These are phyloP conservation scores for Micromys minutus DNA, from an alignment of 2,113 vertebrate species.

Conservation along the genomic window DNA sequence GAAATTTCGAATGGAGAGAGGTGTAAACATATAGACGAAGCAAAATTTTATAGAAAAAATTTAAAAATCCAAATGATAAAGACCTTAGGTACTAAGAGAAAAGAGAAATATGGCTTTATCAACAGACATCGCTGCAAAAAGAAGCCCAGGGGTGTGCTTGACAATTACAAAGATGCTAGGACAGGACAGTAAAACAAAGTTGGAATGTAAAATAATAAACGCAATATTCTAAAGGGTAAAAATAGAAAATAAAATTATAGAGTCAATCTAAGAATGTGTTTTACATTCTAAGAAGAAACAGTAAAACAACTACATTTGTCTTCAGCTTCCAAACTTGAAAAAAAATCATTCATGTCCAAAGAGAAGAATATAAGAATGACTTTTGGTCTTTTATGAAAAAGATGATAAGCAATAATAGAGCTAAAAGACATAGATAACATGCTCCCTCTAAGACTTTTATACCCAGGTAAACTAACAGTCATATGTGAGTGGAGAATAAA, in stretches of 20 bases:
- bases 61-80: background rate
- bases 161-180: background rate
- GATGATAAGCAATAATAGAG: background rate
- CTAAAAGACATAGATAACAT: background rate
- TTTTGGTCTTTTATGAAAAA: background rate
- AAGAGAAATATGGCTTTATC: background rate
- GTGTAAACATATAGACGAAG: background rate
- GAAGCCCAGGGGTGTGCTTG: background rate
- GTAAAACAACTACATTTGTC: background rate
- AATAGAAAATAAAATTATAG: background rate
- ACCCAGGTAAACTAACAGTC: background rate
- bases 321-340: background rate
- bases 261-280: background rate
- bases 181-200: background rate
- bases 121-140: background rate
- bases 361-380: background rate
- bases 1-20: background rate
- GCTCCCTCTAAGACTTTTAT: conserved; percentile 19
- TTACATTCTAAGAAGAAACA: background rate
- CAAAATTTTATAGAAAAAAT: background rate
- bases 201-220: background rate
- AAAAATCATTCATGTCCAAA: background rate
- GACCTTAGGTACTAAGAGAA: background rate
- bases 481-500: background rate
- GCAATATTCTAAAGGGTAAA: background rate